A percentile compares a stretch with the other conserved stretches of the same genome.
Evolutionary conservation across 2,888 invertebrate genomes (phyloP).

Genomic region (Pterostichus niger): DNA sequence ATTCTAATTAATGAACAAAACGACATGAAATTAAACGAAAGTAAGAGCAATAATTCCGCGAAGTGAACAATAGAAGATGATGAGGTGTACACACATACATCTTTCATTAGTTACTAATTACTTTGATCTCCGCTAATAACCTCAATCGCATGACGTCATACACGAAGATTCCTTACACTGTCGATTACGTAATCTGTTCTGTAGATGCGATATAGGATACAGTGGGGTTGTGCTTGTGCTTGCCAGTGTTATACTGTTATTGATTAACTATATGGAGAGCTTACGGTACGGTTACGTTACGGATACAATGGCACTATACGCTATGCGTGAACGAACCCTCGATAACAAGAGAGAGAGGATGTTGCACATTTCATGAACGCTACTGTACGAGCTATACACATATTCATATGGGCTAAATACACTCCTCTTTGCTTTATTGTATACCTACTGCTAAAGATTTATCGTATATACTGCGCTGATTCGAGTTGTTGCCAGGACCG

Average conservation of each 20-base stretch:
- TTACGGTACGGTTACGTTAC: slow-evolving; percentile 57
- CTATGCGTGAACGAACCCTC: slow-evolving; percentile 51
- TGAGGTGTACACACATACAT: neutral
- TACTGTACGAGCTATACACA: slow-evolving; percentile 38
- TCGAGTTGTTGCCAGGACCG: neutral
- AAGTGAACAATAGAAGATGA: neutral
- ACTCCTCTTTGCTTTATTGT: slow-evolving; percentile 59
- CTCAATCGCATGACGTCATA: slow-evolving; percentile 28
- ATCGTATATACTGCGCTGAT: neutral
- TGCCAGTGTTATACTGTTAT: slow-evolving; percentile 38
- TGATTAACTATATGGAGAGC: slow-evolving; percentile 62
- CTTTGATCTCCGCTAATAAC: slow-evolving; percentile 45
- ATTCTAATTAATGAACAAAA: slow-evolving; percentile 44
- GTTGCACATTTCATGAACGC: slow-evolving; percentile 57
- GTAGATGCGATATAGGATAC: slow-evolving; percentile 5
- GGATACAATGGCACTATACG: slow-evolving; percentile 57
- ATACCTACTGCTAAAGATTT: slow-evolving; percentile 52
- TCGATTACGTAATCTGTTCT: slow-evolving; percentile 59
- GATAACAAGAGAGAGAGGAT: slow-evolving; percentile 47
- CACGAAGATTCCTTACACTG: slow-evolving; percentile 18
- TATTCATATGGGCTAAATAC: slow-evolving; percentile 61
- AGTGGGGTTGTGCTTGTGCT: slow-evolving; percentile 6
- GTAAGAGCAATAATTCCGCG: neutral
- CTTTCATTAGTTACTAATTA: no score
- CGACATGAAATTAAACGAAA: neutral